Conservation (phyloP, 2,888 invertebrate species). For the Drosophila silvestris region DNA sequence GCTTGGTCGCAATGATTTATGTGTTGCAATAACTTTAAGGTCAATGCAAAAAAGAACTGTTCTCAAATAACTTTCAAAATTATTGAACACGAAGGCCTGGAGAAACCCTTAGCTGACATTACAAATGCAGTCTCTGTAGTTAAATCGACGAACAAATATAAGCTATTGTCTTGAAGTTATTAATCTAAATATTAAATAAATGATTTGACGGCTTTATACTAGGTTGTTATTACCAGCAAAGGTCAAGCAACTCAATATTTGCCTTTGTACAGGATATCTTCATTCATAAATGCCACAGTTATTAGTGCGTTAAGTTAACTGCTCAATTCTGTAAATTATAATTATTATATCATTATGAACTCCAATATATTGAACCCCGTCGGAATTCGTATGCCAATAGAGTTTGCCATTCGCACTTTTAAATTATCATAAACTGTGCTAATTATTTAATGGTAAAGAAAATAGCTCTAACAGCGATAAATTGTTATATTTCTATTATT, state of each 20-base stretch:
- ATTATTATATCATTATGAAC: background rate
- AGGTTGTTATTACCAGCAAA: too few relatives aligned
- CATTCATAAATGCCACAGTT: background rate
- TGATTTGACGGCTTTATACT: background rate
- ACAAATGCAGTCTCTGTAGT: background rate
- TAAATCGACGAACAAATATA: background rate
- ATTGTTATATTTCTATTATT: background rate
- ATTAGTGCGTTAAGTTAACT: background rate
- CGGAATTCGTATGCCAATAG: background rate
- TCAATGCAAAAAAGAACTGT: background rate
- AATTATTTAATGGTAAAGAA: background rate
- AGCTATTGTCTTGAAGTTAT: background rate
- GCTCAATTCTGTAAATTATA: background rate
- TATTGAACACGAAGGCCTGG: background rate
- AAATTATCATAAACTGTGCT: background rate
- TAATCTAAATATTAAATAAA: background rate
- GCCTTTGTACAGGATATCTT: too few relatives aligned
- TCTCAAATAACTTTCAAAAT: background rate
- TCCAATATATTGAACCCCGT: background rate
- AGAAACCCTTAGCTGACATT: background rate
- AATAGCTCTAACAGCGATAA: background rate
- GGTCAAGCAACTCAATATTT: too few relatives aligned
- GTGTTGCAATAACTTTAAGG: background rate
- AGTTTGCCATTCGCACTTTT: too few relatives aligned
- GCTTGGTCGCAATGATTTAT: background rate